These are phyloP conservation scores for Leptinotarsa haldemani DNA, from an alignment of 2,888 invertebrate species.

Conservation along the genomic window DNA sequence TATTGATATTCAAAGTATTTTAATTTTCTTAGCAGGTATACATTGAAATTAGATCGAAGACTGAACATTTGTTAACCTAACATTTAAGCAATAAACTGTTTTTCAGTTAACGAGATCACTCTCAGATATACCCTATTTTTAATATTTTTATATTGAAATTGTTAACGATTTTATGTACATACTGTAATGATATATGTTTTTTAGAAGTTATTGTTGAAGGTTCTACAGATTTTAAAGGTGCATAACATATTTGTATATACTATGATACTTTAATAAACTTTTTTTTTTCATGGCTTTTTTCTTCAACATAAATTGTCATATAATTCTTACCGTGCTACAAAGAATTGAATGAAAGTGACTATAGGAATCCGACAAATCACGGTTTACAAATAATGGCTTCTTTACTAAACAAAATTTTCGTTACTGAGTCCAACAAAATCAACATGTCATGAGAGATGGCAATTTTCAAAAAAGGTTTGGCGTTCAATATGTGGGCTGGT, in stretches of 20 bases:
- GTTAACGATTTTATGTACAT: slow-evolving; percentile 45
- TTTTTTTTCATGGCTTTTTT: slow-evolving; percentile 17
- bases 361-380: too few species aligned
- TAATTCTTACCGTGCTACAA: too few species aligned
- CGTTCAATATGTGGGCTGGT: too few species aligned
- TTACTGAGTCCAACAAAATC: too few species aligned
- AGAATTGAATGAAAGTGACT: too few species aligned
- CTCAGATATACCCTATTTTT: slow-evolving; percentile 20
- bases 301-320: neutral
- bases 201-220: slow-evolving; percentile 45
- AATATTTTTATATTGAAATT: slow-evolving; percentile 35
- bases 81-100: slow-evolving; percentile 15
- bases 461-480: too few species aligned
- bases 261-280: slow-evolving; percentile 34
- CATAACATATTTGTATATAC: slow-evolving; percentile 42
- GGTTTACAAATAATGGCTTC: too few species aligned
- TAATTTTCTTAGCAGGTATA: neutral
- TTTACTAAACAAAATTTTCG: too few species aligned
- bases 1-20: too few species aligned
- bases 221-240: slow-evolving; percentile 47
- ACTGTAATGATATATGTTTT: slow-evolving; percentile 45
- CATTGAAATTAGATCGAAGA: neutral
- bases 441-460: too few species aligned
- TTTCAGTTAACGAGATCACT: neutral
- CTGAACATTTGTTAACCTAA: neutral